Base-by-base conservation (phyloP, 2,888 invertebrate species). In the Mellilla xanthometata region DNA sequence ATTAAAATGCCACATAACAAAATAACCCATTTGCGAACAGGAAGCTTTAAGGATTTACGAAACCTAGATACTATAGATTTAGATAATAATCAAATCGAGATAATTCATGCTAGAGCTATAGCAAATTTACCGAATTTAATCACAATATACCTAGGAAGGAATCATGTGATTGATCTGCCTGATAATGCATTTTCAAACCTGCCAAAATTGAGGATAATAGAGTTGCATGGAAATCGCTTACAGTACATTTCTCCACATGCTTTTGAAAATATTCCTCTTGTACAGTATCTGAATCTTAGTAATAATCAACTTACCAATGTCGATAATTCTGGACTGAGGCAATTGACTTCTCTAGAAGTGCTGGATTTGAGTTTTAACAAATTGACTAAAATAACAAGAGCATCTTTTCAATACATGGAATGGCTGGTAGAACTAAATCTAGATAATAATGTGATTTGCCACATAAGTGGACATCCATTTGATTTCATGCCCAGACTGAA, bases 401-500 rank as follows among this genome's bases (percentile, higher is more conserved):
- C 95, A 58, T 92, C 92, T 0, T 86, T 93, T 55, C 92, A 94
- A 50, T 91, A 93, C 39, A 93, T 97, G 91, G 95, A 95, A 71
- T 96, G 96, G 94, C 84, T 97, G 39, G 95, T 97, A 0, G 96
- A 97, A 72, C 77, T 97, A 3, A 94, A 95, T 89, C 91, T 97
- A 86, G 96, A 96, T 72, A 94, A 95, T 76, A 97, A 97, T 81
- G 90, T 92, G 49, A 94, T 97, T 61, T 97, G 97, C 71, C 91
- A 92, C 33, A 94, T 97, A 38, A 93, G 93, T 62, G 95, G 95
- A 2, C 92, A 93, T 15, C 95, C 96, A 1, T 96, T 97, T 74
- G 94, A 95, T 68, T 93, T 92, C 13, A 96, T 97, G 96, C 94
- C 95, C 1, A 91, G 96, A 44, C 73, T 97, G n/a, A 92, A 96